These are phyloP conservation scores for Diarsia rubi DNA, from an alignment of 2,888 invertebrate genomes.

Conservation along the genomic window DNA sequence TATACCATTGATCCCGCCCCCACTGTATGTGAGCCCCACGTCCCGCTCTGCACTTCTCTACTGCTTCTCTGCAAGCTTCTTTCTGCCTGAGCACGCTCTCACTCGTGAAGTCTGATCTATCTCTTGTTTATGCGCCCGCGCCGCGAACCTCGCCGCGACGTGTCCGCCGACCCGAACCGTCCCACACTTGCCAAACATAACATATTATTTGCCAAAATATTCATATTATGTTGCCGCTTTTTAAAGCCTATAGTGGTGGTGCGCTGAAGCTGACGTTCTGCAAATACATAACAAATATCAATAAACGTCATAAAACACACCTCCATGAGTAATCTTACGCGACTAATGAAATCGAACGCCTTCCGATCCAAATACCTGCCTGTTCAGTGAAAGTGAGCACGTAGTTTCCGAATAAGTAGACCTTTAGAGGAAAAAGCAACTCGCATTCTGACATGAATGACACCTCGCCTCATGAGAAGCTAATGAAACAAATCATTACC, in stretches of 20 bases:
- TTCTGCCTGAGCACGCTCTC: slow-evolving; percentile 90
- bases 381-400: slow-evolving; percentile 69
- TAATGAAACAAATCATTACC: slow-evolving; percentile 54
- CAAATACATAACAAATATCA: slow-evolving; percentile 49
- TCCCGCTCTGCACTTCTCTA: slow-evolving; percentile 91
- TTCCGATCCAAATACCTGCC: slow-evolving; percentile 61
- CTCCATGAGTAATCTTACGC: slow-evolving; percentile 54
- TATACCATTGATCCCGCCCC: slow-evolving; percentile 87
- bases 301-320: slow-evolving; percentile 58
- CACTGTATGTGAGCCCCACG: slow-evolving; percentile 89
- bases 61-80: slow-evolving; percentile 91
- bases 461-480: slow-evolving; percentile 51
- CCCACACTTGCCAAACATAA: slow-evolving; percentile 76
- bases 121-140: slow-evolving; percentile 82
- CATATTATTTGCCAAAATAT: slow-evolving; percentile 85
- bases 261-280: slow-evolving; percentile 77
- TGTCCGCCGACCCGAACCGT: slow-evolving; percentile 77
- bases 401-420: slow-evolving; percentile 63
- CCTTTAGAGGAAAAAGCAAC: slow-evolving; percentile 62
- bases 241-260: slow-evolving; percentile 83
- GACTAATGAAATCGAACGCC: slow-evolving; percentile 50
- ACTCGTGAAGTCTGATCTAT: slow-evolving; percentile 83
- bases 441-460: slow-evolving; percentile 49
- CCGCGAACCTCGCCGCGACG: slow-evolving; percentile 76
- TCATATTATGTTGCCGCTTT: slow-evolving; percentile 88